Evolutionary conservation across 2,888 invertebrate genomes (phyloP), one percentile per base, ranked within the genome.

Genomic region (Tiliacea citrago): DNA sequence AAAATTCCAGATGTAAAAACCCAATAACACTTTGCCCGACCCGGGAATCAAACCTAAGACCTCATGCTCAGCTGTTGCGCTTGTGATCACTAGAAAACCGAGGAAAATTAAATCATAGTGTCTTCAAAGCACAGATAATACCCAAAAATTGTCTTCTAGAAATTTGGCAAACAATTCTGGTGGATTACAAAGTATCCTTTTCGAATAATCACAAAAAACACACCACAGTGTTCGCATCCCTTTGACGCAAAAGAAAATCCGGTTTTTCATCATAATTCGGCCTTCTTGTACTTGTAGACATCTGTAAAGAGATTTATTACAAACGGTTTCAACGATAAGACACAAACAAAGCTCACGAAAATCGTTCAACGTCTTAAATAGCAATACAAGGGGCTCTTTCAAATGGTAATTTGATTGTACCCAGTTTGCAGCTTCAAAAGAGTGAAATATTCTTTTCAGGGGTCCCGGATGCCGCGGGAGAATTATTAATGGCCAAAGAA

Each of bases 391-490:
- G 87, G 86, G 88, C 84, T 84, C 92, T 94, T 95, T 95, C 93
- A 95, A 93, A 95, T 95, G 95, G 93, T 95, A 95, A 95, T 95
- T 94, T 94, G 93, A 95, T 95, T 95, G 94, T 94, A 93, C 93
- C 93, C 94, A 92, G 93, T 94, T 94, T 92, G 91, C 90, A 90
- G 92, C 91, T 92, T 92, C 92, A 94, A 95, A 95, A 94, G 94
- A 94, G 93, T 93, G 92, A 95, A 95, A 95, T 95, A 95, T 95
- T 95, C 95, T 95, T 95, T 95, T 93, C 92, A 92, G 90, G 89
- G 92, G 91, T 88, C 91, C 91, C 90, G 92, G 91, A 90, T 90
- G 92, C 92, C 90, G 90, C 92, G 88, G 86, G 91, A 90, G 94
- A 93, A 95, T 94, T 95, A 95, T 95, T 95, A 95, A 95, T 95